Evolutionary conservation across 2,888 invertebrate genomes (phyloP).

Genomic region (Tachina lurida): DNA sequence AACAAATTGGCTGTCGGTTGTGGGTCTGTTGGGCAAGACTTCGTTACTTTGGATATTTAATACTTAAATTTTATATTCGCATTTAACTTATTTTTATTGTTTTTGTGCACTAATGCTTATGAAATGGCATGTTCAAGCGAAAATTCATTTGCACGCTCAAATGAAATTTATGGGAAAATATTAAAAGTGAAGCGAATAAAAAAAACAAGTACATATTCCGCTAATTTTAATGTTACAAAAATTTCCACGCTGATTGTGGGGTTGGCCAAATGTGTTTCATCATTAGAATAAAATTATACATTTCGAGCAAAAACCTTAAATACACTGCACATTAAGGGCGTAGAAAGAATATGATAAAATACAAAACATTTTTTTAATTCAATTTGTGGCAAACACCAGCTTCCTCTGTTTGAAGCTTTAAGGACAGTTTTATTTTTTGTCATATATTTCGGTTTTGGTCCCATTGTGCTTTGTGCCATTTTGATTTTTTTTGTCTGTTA

Average conservation of each 20-base stretch:
- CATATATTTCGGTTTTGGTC: no score
- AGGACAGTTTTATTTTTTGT: no score
- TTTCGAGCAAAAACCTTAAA: not conserved
- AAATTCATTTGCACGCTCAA: slow-evolving; percentile 50
- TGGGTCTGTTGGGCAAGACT: not conserved
- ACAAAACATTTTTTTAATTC: no score
- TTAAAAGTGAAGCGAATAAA: not conserved
- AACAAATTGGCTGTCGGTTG: slow-evolving; percentile 16
- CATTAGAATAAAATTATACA: slow-evolving; percentile 17
- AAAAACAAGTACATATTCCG: not conserved
- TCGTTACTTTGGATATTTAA: not conserved
- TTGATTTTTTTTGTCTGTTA: no score
- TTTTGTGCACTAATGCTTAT: slow-evolving; percentile 5
- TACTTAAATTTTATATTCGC: not conserved
- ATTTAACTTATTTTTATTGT: not conserved
- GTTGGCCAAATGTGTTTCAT: slow-evolving; percentile 11
- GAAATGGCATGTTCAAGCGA: slow-evolving; percentile 48
- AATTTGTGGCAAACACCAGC: no score
- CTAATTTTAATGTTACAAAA: not conserved
- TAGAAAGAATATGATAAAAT: no score
- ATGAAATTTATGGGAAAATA: slow-evolving; percentile 26
- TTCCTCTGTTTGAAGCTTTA: no score
- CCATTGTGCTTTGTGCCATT: no score
- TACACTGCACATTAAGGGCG: not conserved
- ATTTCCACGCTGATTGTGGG: slow-evolving; percentile 3